Percentiles rank a stretch among this genome's conserved stretches.
Evolutionary conservation across 2,113 vertebrate genomes (phyloP).

Genomic region (Rhinoderma darwinii): DNA sequence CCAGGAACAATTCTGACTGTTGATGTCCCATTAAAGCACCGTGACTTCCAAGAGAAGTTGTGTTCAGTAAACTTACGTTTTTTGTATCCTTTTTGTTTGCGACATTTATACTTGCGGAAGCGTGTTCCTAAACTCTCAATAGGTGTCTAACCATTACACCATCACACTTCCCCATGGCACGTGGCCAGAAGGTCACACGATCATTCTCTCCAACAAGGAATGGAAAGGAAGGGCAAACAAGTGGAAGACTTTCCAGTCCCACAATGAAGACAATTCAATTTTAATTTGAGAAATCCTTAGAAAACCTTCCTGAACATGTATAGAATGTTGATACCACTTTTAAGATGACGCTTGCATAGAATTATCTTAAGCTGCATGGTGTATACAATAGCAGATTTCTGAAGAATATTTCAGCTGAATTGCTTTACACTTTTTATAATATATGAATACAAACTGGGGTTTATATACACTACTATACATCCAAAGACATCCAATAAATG

Average conservation of each 20-base stretch:
- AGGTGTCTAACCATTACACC: no score
- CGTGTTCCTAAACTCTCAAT: no score
- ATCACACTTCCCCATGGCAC: no score
- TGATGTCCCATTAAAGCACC: no score
- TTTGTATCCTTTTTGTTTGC: no score
- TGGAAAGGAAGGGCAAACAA: not conserved
- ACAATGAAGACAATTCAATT: not conserved
- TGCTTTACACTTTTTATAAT: not conserved
- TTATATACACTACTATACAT: not conserved
- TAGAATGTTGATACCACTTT: not conserved
- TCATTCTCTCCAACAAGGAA: not conserved
- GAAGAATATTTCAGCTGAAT: not conserved
- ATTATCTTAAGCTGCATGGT: not conserved
- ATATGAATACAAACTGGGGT: not conserved
- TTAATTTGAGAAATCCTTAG: not conserved
- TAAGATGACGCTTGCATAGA: not conserved
- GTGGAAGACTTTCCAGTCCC: not conserved
- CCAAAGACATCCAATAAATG: not conserved
- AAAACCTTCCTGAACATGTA: not conserved
- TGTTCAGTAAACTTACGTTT: no score
- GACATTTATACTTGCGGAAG: no score
- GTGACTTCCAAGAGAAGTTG: no score
- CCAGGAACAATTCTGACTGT: no score
- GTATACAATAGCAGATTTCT: not conserved
- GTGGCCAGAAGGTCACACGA: not conserved